Evolutionary conservation across 2,888 invertebrate genomes (phyloP).

Genomic region (Oscheius sp.): DNA sequence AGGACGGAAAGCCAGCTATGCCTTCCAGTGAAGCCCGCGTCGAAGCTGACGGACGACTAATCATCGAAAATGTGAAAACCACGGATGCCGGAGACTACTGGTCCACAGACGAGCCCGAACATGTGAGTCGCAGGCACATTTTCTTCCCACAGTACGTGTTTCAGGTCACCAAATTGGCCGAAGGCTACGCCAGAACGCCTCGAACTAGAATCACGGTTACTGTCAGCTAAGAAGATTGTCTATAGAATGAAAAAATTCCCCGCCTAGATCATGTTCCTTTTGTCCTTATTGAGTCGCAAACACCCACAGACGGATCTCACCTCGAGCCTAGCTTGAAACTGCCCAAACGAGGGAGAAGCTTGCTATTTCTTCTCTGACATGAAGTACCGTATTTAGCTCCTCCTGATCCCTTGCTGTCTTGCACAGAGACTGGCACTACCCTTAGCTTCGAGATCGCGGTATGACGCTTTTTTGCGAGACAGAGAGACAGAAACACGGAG

Average conservation of each 20-base stretch:
- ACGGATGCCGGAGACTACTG: slow-evolving; percentile 52
- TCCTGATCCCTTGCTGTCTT: not conserved
- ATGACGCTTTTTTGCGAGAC: too few relatives aligned
- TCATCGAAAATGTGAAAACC: slow-evolving; percentile 43
- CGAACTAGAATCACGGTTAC: slow-evolving; percentile 19
- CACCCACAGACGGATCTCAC: not conserved
- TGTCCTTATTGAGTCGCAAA: not conserved
- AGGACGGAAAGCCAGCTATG: slow-evolving; percentile 22
- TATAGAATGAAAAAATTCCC: not conserved
- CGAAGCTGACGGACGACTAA: slow-evolving; percentile 45
- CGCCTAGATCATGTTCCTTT: too few relatives aligned
- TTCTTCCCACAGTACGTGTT: not conserved
- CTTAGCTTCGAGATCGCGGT: too few relatives aligned
- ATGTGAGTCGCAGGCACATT: slow-evolving; percentile 25
- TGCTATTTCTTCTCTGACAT: not conserved
- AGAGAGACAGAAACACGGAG: too few relatives aligned
- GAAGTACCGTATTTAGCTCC: not conserved
- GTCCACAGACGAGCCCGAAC: slow-evolving; percentile 47
- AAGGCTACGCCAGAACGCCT: slow-evolving; percentile 15
- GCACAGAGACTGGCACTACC: too few relatives aligned
- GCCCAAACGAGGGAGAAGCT: not conserved
- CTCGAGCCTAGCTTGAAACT: too few relatives aligned
- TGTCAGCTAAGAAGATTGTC: slow-evolving; percentile 10
- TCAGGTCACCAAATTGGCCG: slow-evolving; percentile 7
- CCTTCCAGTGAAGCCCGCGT: slow-evolving; percentile 33